Conservation (phyloP, 2,113 vertebrate genomes). For the Monarcha castaneiventris region DNA sequence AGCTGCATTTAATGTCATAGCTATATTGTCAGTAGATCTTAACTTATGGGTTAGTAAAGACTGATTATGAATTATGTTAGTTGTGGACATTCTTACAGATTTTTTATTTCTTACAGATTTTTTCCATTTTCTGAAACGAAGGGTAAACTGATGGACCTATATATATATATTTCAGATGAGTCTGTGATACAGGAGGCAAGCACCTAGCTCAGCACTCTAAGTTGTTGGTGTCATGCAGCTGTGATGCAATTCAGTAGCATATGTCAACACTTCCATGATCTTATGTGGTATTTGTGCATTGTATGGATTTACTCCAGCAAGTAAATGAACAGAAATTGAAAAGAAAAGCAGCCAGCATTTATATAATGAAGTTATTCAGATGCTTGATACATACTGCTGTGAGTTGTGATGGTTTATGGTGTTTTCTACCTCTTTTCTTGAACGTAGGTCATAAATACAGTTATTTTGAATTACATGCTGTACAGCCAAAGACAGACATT, state of each 20-base stretch:
- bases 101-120: neutral
- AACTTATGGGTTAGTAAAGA: neutral
- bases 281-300: neutral
- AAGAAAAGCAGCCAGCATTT: neutral
- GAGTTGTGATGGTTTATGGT: neutral
- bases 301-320: neutral
- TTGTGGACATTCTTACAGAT: neutral
- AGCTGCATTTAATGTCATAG: neutral
- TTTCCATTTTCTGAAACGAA: neutral
- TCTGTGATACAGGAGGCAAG: neutral
- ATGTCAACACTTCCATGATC: neutral
- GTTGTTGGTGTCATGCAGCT: neutral
- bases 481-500: neutral
- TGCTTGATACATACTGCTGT: neutral
- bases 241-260: neutral
- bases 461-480: neutral
- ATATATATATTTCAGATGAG: neutral
- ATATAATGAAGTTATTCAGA: neutral
- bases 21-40: neutral
- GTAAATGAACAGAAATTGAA: neutral
- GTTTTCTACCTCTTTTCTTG: neutral
- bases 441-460: neutral
- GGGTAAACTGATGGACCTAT: neutral
- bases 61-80: neutral
- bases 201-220: neutral